Evolutionary conservation across 2,888 invertebrate species (phyloP), one percentile per base, ranked within the genome.

Genomic region (Melanophora roralis): DNA sequence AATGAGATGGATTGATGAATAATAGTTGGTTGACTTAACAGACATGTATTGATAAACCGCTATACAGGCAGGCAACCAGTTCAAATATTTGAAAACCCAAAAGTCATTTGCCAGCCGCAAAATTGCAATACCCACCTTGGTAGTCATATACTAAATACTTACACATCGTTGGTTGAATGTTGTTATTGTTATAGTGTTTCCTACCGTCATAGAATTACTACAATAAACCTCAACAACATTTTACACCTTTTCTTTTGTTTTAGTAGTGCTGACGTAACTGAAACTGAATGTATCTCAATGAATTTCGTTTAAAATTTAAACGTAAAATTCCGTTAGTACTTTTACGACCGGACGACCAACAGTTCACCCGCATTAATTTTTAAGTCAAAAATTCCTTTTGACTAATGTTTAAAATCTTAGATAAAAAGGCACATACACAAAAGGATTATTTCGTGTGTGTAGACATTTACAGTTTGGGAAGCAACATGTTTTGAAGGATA

Each of bases 311-410:
- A 71, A 57, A 21, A 53, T 62, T 27, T 40, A 45, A 65, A 67
- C 12, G n/a, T n/a, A 59, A 69, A 73, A 80, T 80, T 76, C 76
- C 80, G 49, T 80, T 76, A 62, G 76, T 73, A 76, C 62, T 80
- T 64, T 19, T 68, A 60, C 49, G 49, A 2, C 40, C 23, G 23
- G 7, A 2, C 45, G 49, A 2, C 32, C 34, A 27, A 27, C 27
- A 27, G 27, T 27, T 27, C 27, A 57, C 80, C 80, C 80, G 80
- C 76, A 80, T 76, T 68, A 16, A 32, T 34, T 32, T n/a, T n/a
- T 14, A 49, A 59, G 59, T 74, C 34, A n/a, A 11, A 49, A 74
- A 40, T 32, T 55, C 60, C 7, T 51, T 49, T 38, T 57, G 43
- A 64, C 69, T 76, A 49, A 51, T 64, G 55, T 38, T 53, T 51